Evolutionary conservation across 2,113 vertebrate species (phyloP), one percentile per base, ranked within the genome.

Genomic region (Kryptolebias marmoratus): DNA sequence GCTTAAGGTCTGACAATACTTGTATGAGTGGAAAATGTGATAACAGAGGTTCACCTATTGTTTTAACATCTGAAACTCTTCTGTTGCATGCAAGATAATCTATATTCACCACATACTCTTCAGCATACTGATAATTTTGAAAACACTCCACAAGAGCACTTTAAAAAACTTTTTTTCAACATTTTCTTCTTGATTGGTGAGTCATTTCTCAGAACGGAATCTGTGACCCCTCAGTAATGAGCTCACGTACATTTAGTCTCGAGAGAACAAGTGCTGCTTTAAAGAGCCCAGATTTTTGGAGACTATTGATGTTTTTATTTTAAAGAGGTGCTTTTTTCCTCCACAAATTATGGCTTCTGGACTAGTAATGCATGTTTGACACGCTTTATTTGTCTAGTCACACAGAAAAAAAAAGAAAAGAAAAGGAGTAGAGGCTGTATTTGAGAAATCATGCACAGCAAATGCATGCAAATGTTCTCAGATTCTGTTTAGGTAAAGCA

Each of bases 191-290:
- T 11, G 2, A 6, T 53, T 22, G n/a, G 50, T 27, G 3, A 53
- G n/a, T 27, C n/a, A 53, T 71, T 71, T 27, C 36, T 55, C 42
- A 48, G 2, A 44, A 47, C 22, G 58, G 44, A 63, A 49, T 67
- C 16, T 71, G 64, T 76, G 71, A 80, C 74, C 39, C 49, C 71
- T 62, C 32, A 60, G 50, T 78, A 68, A 82, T 50, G 69, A 70
- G 60, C 63, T 42, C 15, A 18, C 49, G 28, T 58, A 57, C 39
- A 10, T 71, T 73, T 49, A 22, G 48, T 75, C 61, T 79, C 67
- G 59, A 30, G 69, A 79, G 74, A 79, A 61, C 62, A 74, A 61
- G 61, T 68, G 62, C 53, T 39, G 64, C 64, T 72, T 71, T 63
- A 77, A 74, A 81, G 65, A 12, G 27, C 18, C 56, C 64, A 22